A percentile compares a stretch with the other conserved stretches of the same genome.
Conservation (phyloP, 2,888 invertebrate genomes). For the Plusia festucae region DNA sequence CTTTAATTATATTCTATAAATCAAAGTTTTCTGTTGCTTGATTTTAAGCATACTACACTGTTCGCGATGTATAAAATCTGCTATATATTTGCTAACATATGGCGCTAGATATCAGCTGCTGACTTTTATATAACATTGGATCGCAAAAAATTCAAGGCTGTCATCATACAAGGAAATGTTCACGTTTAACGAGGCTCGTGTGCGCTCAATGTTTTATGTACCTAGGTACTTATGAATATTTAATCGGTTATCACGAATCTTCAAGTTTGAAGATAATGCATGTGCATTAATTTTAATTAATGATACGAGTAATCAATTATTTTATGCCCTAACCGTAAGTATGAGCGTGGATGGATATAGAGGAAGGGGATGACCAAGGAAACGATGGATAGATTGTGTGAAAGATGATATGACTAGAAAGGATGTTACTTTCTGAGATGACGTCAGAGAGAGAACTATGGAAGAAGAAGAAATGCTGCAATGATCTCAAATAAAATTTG, state of each 20-base stretch:
- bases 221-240: conserved; percentile 5
- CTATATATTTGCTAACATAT: neutral
- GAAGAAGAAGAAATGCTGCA: too few relatives aligned
- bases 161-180: conserved; percentile 38
- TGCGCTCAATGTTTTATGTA: neutral
- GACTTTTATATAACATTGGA: conserved; percentile 13
- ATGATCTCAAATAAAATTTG: too few relatives aligned
- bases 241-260: neutral
- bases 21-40: neutral
- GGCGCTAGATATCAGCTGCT: conserved; percentile 12
- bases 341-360: too few relatives aligned
- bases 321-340: too few relatives aligned
- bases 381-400: too few relatives aligned
- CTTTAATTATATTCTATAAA: too few relatives aligned
- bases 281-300: neutral
- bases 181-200: conserved; percentile 3
- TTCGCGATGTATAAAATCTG: neutral
- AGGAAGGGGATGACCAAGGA: too few relatives aligned
- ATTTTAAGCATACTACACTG: too few relatives aligned
- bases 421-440: too few relatives aligned
- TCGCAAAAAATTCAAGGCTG: conserved; percentile 38
- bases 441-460: too few relatives aligned
- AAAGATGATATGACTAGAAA: too few relatives aligned
- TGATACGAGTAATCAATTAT: too few relatives aligned
- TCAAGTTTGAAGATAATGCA: neutral